Conservation (phyloP, 2,797 vertebrate genomes). For the Galago senegalensis region DNA sequence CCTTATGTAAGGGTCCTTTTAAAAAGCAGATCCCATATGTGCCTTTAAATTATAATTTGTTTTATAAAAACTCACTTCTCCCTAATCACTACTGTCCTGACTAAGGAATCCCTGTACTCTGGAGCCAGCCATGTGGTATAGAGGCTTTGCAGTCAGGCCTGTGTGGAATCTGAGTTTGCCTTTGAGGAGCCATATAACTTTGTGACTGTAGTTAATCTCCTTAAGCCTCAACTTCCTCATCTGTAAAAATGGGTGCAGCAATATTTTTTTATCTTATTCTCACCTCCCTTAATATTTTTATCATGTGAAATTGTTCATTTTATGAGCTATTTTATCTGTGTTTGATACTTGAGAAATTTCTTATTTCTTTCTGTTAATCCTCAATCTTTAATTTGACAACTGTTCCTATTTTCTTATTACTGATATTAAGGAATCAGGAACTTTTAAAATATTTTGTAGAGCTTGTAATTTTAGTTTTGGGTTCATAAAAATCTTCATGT, state of each 20-base stretch:
- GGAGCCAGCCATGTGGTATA: neutral
- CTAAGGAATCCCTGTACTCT: neutral
- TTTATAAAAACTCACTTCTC: slow-evolving; percentile 35
- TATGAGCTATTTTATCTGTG: neutral
- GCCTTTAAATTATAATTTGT: neutral
- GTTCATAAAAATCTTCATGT: neutral
- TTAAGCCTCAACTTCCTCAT: neutral
- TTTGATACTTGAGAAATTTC: slow-evolving; percentile 54
- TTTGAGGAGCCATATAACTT: neutral
- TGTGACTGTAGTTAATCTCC: neutral
- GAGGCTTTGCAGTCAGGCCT: neutral
- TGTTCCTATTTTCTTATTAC: slow-evolving; percentile 21
- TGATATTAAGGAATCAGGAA: slow-evolving; percentile 44
- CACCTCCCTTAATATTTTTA: neutral
- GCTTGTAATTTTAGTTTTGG: neutral
- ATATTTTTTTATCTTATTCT: neutral
- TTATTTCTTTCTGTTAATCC: slow-evolving; percentile 33
- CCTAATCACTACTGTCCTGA: neutral
- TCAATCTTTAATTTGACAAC: neutral
- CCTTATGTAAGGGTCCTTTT: neutral
- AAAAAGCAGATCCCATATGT: neutral
- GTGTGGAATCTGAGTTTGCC: neutral
- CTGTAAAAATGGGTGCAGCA: neutral
- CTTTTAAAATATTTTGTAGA: neutral
- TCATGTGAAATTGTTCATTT: neutral